Conservation (phyloP, 2,888 invertebrate species). For the Melanostoma scalare region DNA sequence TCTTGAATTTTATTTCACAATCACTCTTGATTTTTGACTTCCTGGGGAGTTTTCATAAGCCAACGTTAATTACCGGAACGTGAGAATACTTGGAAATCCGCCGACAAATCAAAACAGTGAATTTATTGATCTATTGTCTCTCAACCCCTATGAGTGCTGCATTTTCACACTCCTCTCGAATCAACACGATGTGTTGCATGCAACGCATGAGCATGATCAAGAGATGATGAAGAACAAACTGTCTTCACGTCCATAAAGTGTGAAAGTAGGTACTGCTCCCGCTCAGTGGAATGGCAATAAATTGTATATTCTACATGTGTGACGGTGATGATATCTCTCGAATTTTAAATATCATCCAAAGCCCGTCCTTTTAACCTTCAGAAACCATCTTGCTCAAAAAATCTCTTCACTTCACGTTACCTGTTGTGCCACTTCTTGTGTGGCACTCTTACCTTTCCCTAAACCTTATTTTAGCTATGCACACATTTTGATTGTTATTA, state of each 20-base stretch:
- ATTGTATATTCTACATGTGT: constrained; percentile 48
- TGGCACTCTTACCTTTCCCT: constrained; percentile 49
- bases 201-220: constrained; percentile 4
- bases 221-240: constrained; percentile 53
- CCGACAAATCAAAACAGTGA: constrained; percentile 53
- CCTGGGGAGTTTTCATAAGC: constrained; percentile 34
- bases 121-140: constrained; percentile 63
- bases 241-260: constrained; percentile 19
- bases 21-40: constrained; percentile 53
- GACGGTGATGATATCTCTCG: constrained; percentile 30
- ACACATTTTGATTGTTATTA: constrained; percentile 56
- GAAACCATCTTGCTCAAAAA: constrained; percentile 7
- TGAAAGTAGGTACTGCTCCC: constrained; percentile 9
- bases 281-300: constrained; percentile 45
- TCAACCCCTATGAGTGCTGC: constrained; percentile 54
- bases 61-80: constrained; percentile 58
- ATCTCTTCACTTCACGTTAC: constrained; percentile 20
- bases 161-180: constrained; percentile 64
- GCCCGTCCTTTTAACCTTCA: constrained; percentile 30
- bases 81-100: constrained; percentile 62
- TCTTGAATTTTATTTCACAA: constrained; percentile 4
- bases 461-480: constrained; percentile 41
- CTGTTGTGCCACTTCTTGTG: constrained; percentile 65
- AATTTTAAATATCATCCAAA: constrained; percentile 49
- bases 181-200: constrained; percentile 38